Evolutionary conservation across 2,113 vertebrate species (phyloP), one percentile per base, ranked within the genome.

Genomic region (Motacilla alba): DNA sequence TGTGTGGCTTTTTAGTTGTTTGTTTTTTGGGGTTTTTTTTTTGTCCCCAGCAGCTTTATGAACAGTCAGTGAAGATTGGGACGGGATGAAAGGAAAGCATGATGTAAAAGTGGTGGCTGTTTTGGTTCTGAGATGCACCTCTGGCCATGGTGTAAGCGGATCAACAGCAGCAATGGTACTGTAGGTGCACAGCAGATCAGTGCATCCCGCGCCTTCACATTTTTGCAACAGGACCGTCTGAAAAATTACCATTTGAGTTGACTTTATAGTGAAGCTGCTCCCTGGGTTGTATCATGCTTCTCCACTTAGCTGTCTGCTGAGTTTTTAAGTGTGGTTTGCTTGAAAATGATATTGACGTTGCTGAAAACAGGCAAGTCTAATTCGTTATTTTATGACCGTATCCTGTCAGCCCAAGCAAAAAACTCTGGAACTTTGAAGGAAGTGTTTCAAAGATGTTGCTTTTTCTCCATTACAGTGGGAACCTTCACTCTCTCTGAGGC

Each of bases 11-110:
- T 55, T 55, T 33, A 13, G 41, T 41, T 41, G 41, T 11, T 35
- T 35, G 35, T 35, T 35, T 73, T 74, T 53, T 44, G 41, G 41
- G 20, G 20, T 3, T 22, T 24, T 35, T n/a, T n/a, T 35, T 23
- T 23, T 20, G 15, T 58, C 55, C 55, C 9, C 82, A 93, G 41
- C n/a, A 83, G 52, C 30, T 94, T 95, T 97, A 83, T 87, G 58
- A 83, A 63, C 64, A 91, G 75, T 63, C 39, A 77, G 31, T 77
- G 66, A 69, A 95, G 43, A 78, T 1, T 37, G 72, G 23, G 30
- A 43, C 77, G 26, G 69, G 23, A 67, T 28, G 8, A 41, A 60
- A 44, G 31, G 15, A 70, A 70, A 77, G 72, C 14, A 5, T 37
- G 15, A 22, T 59, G 70, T 62, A 43, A 64, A 76, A 70, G 27